These are phyloP conservation scores for Hipparchia semele DNA, from an alignment of 2,888 invertebrate species.

Conservation along the genomic window DNA sequence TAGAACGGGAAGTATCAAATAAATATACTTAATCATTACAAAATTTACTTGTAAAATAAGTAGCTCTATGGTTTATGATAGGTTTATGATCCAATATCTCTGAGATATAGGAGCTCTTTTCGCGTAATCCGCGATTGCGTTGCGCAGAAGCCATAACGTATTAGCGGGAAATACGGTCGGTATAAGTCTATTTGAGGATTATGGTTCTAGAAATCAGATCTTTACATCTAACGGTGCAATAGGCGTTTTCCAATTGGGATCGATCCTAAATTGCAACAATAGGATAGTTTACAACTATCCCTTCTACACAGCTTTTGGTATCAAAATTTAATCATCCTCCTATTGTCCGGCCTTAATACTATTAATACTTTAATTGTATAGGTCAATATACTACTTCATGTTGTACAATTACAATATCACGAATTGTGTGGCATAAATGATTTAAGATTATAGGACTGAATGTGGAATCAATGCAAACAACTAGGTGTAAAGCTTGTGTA, in stretches of 20 bases:
- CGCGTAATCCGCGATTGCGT: constrained; percentile 30
- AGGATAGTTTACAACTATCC: too few relatives aligned
- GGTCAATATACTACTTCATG: too few relatives aligned
- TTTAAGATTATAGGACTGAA: too few relatives aligned
- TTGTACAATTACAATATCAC: too few relatives aligned
- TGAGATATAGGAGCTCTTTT: constrained; percentile 30
- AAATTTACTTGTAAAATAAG: constrained; percentile 18
- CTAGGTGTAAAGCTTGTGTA: too few relatives aligned
- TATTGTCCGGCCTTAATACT: too few relatives aligned
- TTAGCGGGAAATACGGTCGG: constrained; percentile 29
- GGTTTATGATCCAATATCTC: constrained; percentile 35
- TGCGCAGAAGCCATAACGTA: constrained; percentile 32
- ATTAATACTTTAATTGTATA: too few relatives aligned
- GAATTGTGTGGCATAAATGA: too few relatives aligned
- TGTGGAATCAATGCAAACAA: too few relatives aligned
- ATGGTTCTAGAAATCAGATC: constrained; percentile 30
- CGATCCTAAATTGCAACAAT: constrained; percentile 1
- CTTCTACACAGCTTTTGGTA: too few relatives aligned
- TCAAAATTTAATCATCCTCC: too few relatives aligned
- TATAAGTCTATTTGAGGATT: constrained; percentile 32
- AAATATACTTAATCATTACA: constrained; percentile 6
- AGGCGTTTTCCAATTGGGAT: constrained; percentile 4
- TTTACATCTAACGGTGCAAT: constrained; percentile 15
- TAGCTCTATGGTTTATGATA: constrained; percentile 22
- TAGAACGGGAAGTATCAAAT: constrained; percentile 11